These are phyloP conservation scores for Anoplophora glabripennis DNA, from an alignment of 1,140 invertebrate genomes.

Conservation along the genomic window DNA sequence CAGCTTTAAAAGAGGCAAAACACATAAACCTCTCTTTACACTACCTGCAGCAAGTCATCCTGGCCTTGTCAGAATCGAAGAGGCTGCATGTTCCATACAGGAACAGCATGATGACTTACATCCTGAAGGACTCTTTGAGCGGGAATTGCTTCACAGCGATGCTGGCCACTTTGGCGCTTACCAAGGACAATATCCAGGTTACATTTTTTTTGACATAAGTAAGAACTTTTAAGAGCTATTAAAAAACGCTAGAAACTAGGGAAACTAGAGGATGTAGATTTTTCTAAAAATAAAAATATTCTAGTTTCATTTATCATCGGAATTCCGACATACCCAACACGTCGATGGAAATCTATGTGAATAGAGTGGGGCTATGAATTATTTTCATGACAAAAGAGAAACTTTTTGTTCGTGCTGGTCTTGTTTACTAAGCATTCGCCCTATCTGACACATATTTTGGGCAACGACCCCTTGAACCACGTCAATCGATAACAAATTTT, in stretches of 20 bases:
- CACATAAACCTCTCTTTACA: slow-evolving; percentile 68
- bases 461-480: no score
- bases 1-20: slow-evolving; percentile 59
- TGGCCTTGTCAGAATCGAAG: slow-evolving; percentile 59
- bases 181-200: slow-evolving; percentile 55
- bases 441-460: no score
- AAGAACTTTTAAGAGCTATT: no score
- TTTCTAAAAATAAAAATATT: not conserved
- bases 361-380: not conserved
- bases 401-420: no score
- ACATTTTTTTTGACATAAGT: no score
- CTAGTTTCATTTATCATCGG: not conserved
- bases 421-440: no score
- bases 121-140: slow-evolving; percentile 62
- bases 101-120: slow-evolving; percentile 65
- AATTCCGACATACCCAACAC: not conserved
- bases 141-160: slow-evolving; percentile 67
- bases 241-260: no score
- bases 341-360: not conserved
- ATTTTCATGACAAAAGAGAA: no score
- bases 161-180: slow-evolving; percentile 62
- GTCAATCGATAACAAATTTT: no score
- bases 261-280: not conserved
- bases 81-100: slow-evolving; percentile 62
- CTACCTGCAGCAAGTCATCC: slow-evolving; percentile 67